Evolutionary conservation across 2,888 invertebrate species (phyloP), one percentile per base, ranked within the genome.

Genomic region (Melieria omissa): DNA sequence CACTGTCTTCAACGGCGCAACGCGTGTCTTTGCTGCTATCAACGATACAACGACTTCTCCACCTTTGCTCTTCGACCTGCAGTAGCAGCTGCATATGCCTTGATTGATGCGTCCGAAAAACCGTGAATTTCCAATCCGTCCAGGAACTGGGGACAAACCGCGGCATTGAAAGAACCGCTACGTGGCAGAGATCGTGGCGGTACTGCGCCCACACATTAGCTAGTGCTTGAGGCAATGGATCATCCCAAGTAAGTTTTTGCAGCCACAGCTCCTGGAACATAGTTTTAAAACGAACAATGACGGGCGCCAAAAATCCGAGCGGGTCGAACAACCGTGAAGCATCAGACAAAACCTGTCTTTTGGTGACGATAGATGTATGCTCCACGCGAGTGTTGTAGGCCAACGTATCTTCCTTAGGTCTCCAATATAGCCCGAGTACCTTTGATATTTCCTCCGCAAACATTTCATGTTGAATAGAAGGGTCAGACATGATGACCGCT

Each of bases 291-390:
- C 69, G 69, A 5, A 74, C 4, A 2, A 73, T 54, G 1, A 64
- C 16, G 57, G 66, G 67, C 44, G 73, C 10, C 45, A 70, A 46
- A 5, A 70, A 8, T 42, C 65, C 71, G 16, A 71, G 49, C 3
- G 73, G 70, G 14, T 70, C 65, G 42, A 71, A 74, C 1, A 74
- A 54, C 10, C 65, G 49, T 16, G 70, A 47, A 1, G 69, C 68
- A 5, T 65, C 72, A 1, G 70, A 74, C 10, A 69, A 44, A 41
- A 74, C 42, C 12, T 7, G 47, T 16, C 70, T 54, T 42, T 70
- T 70, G 9, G 58, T 67, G 0, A 64, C 64, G 9, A 16, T 8
- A 46, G 16, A 4, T 44, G 12, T 10, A 5, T 9, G 8, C 64
- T 5, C 7, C 6, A 57, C 6, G 10, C 29, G 8, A 42, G 47